phyloP scores from a whole-genome alignment of 2,888 invertebrate genomes.

The Eilema sororculum region DNA sequence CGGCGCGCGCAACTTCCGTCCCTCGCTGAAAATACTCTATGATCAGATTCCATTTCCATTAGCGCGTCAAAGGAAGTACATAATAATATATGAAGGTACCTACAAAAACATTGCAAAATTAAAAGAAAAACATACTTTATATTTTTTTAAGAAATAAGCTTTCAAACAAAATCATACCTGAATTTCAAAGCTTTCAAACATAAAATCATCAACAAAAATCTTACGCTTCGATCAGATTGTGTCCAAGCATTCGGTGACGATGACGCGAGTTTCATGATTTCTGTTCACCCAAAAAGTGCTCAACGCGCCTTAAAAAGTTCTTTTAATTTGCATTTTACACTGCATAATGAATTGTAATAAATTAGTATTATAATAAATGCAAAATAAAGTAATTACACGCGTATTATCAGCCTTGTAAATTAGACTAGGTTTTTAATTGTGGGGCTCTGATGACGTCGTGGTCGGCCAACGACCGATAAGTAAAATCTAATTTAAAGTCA shows the following conservation, averaged over 20 bases:
- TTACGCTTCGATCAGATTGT: too few species aligned
- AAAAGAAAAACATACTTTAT: too few species aligned
- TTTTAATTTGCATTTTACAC: not conserved
- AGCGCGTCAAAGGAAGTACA: not conserved
- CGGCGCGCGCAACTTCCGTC: slow-evolving; percentile 10
- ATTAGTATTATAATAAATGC: not conserved
- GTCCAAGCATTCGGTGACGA: too few species aligned
- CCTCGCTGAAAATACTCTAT: not conserved
- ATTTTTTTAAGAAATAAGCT: too few species aligned
- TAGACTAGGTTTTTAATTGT: not conserved
- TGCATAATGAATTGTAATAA: not conserved
- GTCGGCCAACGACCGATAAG: not conserved
- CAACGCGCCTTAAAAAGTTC: too few species aligned
- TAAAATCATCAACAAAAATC: too few species aligned
- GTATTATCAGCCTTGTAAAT: not conserved
- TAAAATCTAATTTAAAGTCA: not conserved
- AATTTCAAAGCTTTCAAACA: too few species aligned
- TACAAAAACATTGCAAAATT: too few species aligned
- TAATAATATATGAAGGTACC: not conserved
- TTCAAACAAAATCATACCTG: too few species aligned
- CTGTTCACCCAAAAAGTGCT: too few species aligned
- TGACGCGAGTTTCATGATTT: too few species aligned
- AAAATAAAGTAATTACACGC: not conserved
- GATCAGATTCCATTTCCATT: slow-evolving; percentile 4
- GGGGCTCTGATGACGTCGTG: not conserved